phyloP scores from a whole-genome alignment of 2,888 invertebrate genomes.

The Endotricha flammealis region DNA sequence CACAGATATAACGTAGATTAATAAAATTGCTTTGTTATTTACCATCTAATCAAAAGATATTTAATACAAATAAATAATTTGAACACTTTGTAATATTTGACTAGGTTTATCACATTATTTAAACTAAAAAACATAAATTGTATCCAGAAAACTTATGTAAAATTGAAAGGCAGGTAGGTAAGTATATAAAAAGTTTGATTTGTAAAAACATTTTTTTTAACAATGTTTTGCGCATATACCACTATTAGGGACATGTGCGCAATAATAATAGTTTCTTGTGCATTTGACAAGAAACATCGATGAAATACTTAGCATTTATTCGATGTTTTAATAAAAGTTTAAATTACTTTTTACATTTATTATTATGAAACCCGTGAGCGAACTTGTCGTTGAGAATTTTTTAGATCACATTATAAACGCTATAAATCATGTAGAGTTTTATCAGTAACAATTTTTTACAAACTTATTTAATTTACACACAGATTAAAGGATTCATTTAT shows the following conservation, averaged over 20 bases:
- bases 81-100: conserved; percentile 22
- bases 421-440: too few relatives aligned
- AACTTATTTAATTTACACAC: conserved; percentile 9
- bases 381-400: conserved; percentile 37
- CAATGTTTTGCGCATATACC: too few relatives aligned
- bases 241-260: conserved; percentile 20
- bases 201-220: too few relatives aligned
- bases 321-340: conserved; percentile 30
- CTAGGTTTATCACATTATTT: conserved; percentile 33
- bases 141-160: too few relatives aligned
- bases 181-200: too few relatives aligned
- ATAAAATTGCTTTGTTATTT: not conserved
- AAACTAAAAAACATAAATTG: too few relatives aligned
- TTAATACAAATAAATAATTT: conserved; percentile 12
- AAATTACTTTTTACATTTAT: conserved; percentile 21
- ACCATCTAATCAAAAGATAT: too few relatives aligned
- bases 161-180: too few relatives aligned
- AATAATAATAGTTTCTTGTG: conserved; percentile 23
- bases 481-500: not conserved
- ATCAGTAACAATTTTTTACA: conserved; percentile 6
- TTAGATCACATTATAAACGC: conserved; percentile 4
- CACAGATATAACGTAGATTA: not conserved
- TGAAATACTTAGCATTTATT: conserved; percentile 22
- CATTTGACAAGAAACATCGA: conserved; percentile 12
- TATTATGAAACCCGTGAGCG: conserved; percentile 47